A percentile compares a stretch with the other conserved stretches of the same genome.
phyloP scores from a whole-genome alignment of 2,888 invertebrate genomes.

The Calliphora vomitoria region DNA sequence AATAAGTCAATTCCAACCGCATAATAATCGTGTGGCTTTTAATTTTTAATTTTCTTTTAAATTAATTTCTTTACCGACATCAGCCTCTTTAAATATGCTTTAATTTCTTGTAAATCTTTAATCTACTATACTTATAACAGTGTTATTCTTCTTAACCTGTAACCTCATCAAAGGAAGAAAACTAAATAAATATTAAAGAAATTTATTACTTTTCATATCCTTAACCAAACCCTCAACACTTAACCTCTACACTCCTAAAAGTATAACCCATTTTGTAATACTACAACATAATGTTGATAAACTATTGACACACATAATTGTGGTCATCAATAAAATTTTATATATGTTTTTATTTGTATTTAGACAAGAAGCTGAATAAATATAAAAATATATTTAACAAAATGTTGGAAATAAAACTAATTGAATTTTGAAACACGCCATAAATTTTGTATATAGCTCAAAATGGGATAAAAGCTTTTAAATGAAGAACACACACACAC shows the following conservation, averaged over 20 bases:
- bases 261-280: not conserved
- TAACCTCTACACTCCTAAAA: conserved; percentile 4
- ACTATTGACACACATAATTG: conserved; percentile 50
- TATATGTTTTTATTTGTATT: not conserved
- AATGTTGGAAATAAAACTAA: conserved; percentile 44
- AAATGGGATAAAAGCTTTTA: not conserved
- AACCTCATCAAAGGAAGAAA: not conserved
- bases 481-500: not conserved
- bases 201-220: not conserved
- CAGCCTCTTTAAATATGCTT: not conserved
- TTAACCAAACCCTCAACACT: not conserved
- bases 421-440: conserved; percentile 60
- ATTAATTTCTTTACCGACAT: not conserved
- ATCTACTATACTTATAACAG: not conserved
- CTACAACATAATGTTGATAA: conserved; percentile 13
- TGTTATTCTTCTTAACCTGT: not conserved
- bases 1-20: too few relatives aligned
- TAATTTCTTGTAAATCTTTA: not conserved
- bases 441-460: conserved; percentile 37
- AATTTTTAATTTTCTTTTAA: not conserved
- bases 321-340: conserved; percentile 19
- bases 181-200: not conserved
- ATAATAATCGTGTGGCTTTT: not conserved
- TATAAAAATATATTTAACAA: conserved; percentile 12
- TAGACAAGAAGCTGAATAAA: not conserved